A percentile compares a stretch with the other conserved stretches of the same genome.
phyloP scores from a whole-genome alignment of 2,113 vertebrate genomes.

The Formicarius rufipectus region DNA sequence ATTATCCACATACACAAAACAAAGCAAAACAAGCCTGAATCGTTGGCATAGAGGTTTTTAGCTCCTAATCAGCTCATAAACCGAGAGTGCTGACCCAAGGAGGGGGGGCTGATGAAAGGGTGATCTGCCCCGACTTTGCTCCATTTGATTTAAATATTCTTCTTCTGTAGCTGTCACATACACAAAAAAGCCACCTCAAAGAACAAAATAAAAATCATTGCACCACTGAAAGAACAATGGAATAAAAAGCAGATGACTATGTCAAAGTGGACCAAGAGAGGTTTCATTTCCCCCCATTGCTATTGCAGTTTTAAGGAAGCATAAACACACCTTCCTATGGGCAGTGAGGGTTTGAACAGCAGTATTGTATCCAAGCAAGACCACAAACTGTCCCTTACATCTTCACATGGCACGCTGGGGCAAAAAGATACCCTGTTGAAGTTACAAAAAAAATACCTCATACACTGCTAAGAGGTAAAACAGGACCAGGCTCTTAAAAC shows the following conservation, averaged over 20 bases:
- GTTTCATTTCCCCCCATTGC: not conserved
- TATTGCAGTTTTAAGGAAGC: not conserved
- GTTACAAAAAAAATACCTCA: not conserved
- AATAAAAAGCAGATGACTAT: not conserved
- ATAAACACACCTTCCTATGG: not conserved
- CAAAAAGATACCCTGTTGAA: not conserved
- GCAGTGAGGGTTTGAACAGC: not conserved
- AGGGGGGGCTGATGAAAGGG: not conserved
- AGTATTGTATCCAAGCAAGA: not conserved
- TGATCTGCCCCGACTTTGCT: not conserved
- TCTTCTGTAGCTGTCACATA: not conserved
- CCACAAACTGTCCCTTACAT: not conserved
- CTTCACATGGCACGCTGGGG: not conserved
- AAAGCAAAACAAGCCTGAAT: constrained; percentile 20
- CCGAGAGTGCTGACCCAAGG: not conserved
- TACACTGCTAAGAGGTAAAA: not conserved
- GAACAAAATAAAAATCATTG: not conserved
- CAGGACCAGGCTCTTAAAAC: not conserved
- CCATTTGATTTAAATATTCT: not conserved
- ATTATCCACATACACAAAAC: not conserved
- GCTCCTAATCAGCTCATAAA: not conserved
- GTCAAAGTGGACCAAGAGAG: not conserved
- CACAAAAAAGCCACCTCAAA: not conserved
- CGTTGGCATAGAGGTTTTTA: not conserved
- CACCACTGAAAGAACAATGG: not conserved